These are phyloP conservation scores for Trachelus stipa DNA, from an alignment of 2,888 invertebrate species.

Conservation along the genomic window DNA sequence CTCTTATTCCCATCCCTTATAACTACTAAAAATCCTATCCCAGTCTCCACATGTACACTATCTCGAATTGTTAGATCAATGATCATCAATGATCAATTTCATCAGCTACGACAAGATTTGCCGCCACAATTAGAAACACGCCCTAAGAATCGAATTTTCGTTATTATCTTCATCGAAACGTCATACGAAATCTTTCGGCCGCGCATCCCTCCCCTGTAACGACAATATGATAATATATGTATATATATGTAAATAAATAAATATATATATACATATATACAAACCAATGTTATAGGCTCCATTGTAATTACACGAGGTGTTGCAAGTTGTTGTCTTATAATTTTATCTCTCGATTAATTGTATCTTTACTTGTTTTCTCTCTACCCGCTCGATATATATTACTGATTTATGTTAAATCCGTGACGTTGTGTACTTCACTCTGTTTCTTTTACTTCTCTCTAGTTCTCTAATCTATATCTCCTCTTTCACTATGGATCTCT, in stretches of 20 bases:
- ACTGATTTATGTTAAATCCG: slow-evolving; percentile 52
- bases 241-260: not conserved
- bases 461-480: not conserved
- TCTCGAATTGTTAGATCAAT: not conserved
- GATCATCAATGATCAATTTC: not conserved
- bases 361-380: slow-evolving; percentile 63
- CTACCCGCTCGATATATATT: slow-evolving; percentile 69
- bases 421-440: slow-evolving; percentile 37
- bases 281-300: not conserved
- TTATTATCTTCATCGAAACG: not conserved
- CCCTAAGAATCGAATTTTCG: not conserved
- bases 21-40: not conserved
- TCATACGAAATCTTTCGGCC: not conserved
- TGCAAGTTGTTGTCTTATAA: slow-evolving; percentile 30
- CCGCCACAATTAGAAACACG: not conserved
- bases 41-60: not conserved
- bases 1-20: not conserved
- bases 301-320: slow-evolving; percentile 29
- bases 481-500: slow-evolving; percentile 10
- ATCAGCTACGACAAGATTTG: not conserved
- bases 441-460: slow-evolving; percentile 7
- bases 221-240: not conserved
- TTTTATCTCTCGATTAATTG: slow-evolving; percentile 27
- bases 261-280: not conserved
- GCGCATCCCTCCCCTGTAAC: not conserved